phyloP scores from a whole-genome alignment of 1,140 invertebrate species.

The Melanaphis sacchari region DNA sequence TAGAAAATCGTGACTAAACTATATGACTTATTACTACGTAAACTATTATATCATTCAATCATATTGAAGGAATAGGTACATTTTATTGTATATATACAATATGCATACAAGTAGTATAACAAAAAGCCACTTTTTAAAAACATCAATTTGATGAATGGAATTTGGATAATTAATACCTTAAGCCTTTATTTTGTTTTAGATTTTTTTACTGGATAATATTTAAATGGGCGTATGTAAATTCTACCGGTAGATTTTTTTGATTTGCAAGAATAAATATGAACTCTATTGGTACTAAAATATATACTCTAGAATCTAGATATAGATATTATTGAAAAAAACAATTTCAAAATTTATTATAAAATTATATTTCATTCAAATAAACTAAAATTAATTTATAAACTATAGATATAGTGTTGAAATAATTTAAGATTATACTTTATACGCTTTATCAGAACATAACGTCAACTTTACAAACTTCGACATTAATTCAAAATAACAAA shows the following conservation, averaged over 20 bases:
- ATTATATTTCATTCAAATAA: background rate
- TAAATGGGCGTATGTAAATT: background rate
- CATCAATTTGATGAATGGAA: background rate
- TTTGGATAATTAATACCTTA: background rate
- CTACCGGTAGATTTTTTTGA: background rate
- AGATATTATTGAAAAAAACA: background rate
- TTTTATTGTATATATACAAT: too few relatives aligned
- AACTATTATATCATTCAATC: too few relatives aligned
- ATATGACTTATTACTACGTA: too few relatives aligned
- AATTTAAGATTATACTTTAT: background rate
- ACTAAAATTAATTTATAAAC: background rate
- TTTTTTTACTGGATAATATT: background rate
- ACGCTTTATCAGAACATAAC: background rate
- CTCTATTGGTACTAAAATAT: background rate
- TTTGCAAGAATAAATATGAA: background rate
- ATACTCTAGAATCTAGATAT: too few relatives aligned
- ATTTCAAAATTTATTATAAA: background rate
- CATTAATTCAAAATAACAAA: too few relatives aligned
- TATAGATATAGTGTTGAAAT: background rate
- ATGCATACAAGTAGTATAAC: too few relatives aligned
- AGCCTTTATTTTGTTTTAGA: background rate
- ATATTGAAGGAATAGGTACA: too few relatives aligned
- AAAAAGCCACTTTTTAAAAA: background rate
- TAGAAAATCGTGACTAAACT: too few relatives aligned
- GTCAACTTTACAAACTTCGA: background rate